Percentiles rank a stretch among this genome's conserved stretches.
Evolutionary conservation across 2,113 vertebrate genomes (phyloP).

Genomic region (Perca flavescens): DNA sequence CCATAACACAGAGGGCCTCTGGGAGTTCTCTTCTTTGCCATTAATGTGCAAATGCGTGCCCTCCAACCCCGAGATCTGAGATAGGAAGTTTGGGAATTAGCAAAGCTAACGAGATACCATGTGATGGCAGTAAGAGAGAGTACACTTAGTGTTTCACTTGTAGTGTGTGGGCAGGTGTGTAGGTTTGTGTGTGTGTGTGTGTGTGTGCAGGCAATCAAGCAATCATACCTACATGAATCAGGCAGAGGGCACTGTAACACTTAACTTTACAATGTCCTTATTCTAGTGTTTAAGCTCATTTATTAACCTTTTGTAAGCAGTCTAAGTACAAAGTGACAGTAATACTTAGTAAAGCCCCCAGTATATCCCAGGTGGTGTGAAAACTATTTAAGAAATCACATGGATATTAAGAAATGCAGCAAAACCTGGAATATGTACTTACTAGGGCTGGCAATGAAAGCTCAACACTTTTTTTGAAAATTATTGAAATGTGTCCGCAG

Average conservation of each 20-base stretch:
- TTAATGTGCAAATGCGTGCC: constrained; percentile 99
- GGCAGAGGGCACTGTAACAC: constrained; percentile 30
- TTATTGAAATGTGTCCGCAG: not conserved
- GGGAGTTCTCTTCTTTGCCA: constrained; percentile 87
- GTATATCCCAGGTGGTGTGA: not conserved
- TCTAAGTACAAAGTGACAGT: not conserved
- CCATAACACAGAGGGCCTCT: constrained; percentile 89
- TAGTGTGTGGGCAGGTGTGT: constrained; percentile 45
- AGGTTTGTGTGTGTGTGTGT: constrained; percentile 28
- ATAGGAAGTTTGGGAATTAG: constrained; percentile 92
- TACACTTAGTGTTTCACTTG: constrained; percentile 52
- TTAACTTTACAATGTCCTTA: constrained; percentile 43
- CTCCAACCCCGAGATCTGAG: constrained; percentile 91
- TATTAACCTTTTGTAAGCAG: constrained; percentile 40
- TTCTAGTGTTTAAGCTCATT: constrained; percentile 36
- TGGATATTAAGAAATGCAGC: not conserved
- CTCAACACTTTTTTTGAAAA: not conserved
- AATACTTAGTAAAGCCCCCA: not conserved
- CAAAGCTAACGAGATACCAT: constrained; percentile 89
- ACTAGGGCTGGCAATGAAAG: not conserved
- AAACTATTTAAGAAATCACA: not conserved
- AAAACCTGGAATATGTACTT: not conserved
- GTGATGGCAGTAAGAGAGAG: constrained; percentile 88
- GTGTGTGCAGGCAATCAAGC: constrained; percentile 55
- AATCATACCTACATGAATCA: constrained; percentile 58